These are phyloP conservation scores for Trissolcus brochymenae DNA, from an alignment of 2,888 invertebrate genomes.

Conservation along the genomic window DNA sequence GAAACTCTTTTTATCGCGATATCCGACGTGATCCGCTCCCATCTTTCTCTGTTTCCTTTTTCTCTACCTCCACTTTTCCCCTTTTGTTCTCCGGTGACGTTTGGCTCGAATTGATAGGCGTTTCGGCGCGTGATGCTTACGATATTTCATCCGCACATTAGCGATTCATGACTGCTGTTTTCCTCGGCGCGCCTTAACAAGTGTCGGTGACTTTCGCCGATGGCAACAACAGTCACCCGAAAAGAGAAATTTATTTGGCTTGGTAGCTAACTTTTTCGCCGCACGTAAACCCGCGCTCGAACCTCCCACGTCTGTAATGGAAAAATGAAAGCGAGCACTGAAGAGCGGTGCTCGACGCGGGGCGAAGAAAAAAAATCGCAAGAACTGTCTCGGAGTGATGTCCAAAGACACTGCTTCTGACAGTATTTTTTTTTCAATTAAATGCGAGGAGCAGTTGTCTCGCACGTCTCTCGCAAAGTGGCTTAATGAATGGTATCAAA, in stretches of 20 bases:
- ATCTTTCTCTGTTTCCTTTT: constrained; percentile 28
- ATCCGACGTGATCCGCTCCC: constrained; percentile 28
- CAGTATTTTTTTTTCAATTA: constrained; percentile 22
- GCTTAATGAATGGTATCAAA: too few relatives aligned
- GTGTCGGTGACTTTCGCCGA: constrained; percentile 37
- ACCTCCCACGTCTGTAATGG: constrained; percentile 28
- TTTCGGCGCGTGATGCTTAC: constrained; percentile 12
- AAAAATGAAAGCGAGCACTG: constrained; percentile 42
- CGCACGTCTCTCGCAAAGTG: constrained; percentile 6
- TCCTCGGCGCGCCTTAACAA: constrained; percentile 54
- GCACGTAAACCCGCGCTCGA: constrained; percentile 35
- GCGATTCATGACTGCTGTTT: constrained; percentile 56
- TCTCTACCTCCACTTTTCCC: constrained; percentile 4
- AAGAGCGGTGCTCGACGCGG: constrained; percentile 12
- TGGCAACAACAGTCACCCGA: constrained; percentile 49
- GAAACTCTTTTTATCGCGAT: constrained; percentile 38
- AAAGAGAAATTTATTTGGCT: constrained; percentile 55
- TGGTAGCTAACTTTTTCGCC: constrained; percentile 38
- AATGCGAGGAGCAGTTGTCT: constrained; percentile 8
- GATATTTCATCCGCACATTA: constrained; percentile 52
- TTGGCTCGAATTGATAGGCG: constrained; percentile 29
- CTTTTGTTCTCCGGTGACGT: constrained; percentile 6
- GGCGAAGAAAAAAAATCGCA: not conserved
- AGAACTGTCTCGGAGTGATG: constrained; percentile 9
- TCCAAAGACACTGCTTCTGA: constrained; percentile 20